Evolutionary conservation across 2,888 invertebrate genomes (phyloP), one percentile per base, ranked within the genome.

Genomic region (Pachycephus smyrnensis): DNA sequence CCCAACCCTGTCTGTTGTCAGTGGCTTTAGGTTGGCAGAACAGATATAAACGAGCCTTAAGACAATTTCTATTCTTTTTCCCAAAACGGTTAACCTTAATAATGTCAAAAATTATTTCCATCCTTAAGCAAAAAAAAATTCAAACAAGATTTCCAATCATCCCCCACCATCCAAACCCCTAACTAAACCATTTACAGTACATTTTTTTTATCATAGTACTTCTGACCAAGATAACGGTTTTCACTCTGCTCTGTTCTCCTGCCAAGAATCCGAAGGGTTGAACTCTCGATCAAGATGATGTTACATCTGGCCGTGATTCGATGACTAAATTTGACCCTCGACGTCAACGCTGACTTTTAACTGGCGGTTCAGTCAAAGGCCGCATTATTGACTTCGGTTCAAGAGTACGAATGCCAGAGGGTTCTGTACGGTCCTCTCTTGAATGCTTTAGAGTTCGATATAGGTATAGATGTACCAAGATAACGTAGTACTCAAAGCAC

Each of bases 311-410:
- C 74, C 68, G 32, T 55, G 55, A 55, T 55, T 55, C 79, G 77
- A 75, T 82, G 84, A 85, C 88, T 89, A 88, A 90, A 89, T 88
- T 81, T 87, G 89, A 89, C 88, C 89, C 87, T 87, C 88, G 84
- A 85, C 88, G 87, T 88, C 87, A 84, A 82, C 84, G 86, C 78
- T 87, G 89, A 88, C 87, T 88, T 88, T 88, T 86, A 89, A 86
- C 85, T 83, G 76, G 82, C 84, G 82, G 87, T 83, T 88, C 88
- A 85, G 89, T 87, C 88, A 88, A 88, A 89, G 89, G 88, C 86
- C 87, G 84, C 85, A 87, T 88, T 88, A 89, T 87, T 89, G 89
- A 88, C 86, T 85, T 81, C 78, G 86, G 86, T 86, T 89, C 89
- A 89, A 89, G 83, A 88, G 84, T 83, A 75, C 80, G 80, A 84